Conservation (phyloP, 2,113 vertebrate genomes). For the Cynoglossus semilaevis region DNA sequence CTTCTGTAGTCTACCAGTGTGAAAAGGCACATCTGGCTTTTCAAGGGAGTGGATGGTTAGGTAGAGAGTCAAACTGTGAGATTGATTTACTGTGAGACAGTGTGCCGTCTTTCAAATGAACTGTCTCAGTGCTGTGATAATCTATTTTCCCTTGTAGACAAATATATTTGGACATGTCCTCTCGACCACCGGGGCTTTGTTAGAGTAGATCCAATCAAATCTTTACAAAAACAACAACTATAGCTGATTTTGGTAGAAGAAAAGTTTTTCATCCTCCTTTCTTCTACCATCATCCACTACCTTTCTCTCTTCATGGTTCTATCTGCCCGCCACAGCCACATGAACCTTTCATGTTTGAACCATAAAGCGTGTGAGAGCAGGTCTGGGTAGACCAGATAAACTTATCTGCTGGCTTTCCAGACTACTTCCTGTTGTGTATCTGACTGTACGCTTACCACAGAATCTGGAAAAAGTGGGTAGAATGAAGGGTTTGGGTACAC, state of each 20-base stretch:
- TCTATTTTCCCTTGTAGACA: not conserved
- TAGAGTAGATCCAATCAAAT: not conserved
- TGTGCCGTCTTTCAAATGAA: too few species aligned
- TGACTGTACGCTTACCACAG: not conserved
- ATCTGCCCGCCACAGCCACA: constrained; percentile 20
- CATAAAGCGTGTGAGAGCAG: constrained; percentile 36
- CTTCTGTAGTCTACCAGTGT: too few species aligned
- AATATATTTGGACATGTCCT: not conserved
- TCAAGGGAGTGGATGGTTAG: too few species aligned
- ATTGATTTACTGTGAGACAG: too few species aligned
- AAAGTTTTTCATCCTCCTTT: not conserved
- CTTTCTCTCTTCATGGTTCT: not conserved
- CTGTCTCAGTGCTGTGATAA: too few species aligned
- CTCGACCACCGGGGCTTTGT: not conserved
- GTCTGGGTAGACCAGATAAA: constrained; percentile 59
- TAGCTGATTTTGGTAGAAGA: not conserved
- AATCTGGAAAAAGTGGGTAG: not conserved
- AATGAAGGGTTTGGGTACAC: not conserved
- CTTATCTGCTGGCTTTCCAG: constrained; percentile 46
- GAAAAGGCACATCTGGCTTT: too few species aligned
- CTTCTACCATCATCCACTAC: not conserved
- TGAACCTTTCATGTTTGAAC: constrained; percentile 41
- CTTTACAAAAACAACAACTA: not conserved
- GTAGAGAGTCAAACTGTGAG: too few species aligned
- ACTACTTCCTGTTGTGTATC: constrained; percentile 15